A percentile compares a stretch with the other conserved stretches of the same genome.
Conservation (phyloP, 2,888 invertebrate species). For the Philereme transversata region DNA sequence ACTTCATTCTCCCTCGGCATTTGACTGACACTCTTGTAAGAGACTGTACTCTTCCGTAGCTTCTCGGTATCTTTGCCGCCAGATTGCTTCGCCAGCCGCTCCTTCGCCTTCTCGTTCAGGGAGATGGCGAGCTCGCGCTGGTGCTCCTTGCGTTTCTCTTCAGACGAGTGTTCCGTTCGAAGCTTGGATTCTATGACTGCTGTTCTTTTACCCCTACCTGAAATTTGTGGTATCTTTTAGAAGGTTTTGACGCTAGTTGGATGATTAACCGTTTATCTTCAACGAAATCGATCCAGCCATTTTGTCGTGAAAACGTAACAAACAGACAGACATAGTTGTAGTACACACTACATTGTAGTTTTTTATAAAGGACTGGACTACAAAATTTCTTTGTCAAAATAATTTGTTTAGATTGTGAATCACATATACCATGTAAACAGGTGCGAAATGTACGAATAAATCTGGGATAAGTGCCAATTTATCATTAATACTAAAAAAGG, state of each 20-base stretch:
- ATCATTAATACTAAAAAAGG: no score
- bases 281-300: no score
- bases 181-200: conserved; percentile 97
- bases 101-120: conserved; percentile 96
- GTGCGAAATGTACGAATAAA: no score
- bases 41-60: conserved; percentile 96
- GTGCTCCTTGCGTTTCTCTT: conserved; percentile 98
- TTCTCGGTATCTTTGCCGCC: conserved; percentile 94
- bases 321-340: no score
- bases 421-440: no score
- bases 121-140: conserved; percentile 96
- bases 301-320: no score
- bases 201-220: conserved; percentile 90
- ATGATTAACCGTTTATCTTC: no score
- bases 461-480: no score
- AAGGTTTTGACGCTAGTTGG: neutral
- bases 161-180: conserved; percentile 96
- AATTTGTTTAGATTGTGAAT: no score
- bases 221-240: conserved; percentile 28
- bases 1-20: conserved; percentile 98
- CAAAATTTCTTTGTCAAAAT: no score
- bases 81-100: conserved; percentile 94
- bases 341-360: no score
- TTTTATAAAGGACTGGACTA: no score
- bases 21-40: conserved; percentile 95